Evolutionary conservation across 1,140 invertebrate genomes (phyloP).

Genomic region (Megalopta genalis): DNA sequence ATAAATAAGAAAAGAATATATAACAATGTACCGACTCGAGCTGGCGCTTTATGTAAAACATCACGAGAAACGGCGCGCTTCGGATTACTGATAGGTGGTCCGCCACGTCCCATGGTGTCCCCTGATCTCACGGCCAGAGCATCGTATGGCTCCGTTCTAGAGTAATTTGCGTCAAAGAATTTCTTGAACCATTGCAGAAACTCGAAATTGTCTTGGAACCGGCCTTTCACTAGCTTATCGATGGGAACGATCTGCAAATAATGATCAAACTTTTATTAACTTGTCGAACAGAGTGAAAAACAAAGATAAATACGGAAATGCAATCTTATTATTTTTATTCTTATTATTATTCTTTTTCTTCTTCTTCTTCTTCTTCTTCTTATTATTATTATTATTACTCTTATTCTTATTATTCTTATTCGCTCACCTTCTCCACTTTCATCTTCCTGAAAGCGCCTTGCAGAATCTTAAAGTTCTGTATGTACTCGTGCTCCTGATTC

Average conservation of each 20-base stretch:
- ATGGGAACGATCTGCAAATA: slow-evolving; percentile 90
- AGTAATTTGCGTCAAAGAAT: slow-evolving; percentile 99
- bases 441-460: slow-evolving; percentile 98
- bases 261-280: slow-evolving; percentile 80
- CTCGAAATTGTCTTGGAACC: slow-evolving; percentile 99
- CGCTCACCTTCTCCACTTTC: slow-evolving; percentile 96
- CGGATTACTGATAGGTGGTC: slow-evolving; percentile 79
- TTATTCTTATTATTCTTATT: too few species aligned
- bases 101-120: slow-evolving; percentile 87
- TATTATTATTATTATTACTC: too few species aligned
- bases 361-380: too few species aligned
- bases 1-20: slow-evolving; percentile 43
- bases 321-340: too few species aligned
- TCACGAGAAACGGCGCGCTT: slow-evolving; percentile 74
- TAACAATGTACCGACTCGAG: slow-evolving; percentile 76
- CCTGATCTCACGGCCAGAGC: slow-evolving; percentile 91
- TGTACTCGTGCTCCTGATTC: slow-evolving; percentile 99
- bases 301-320: slow-evolving; percentile 31
- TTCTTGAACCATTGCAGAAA: slow-evolving; percentile 99
- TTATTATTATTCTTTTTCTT: too few species aligned
- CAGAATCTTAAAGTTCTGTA: slow-evolving; percentile 99
- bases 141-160: slow-evolving; percentile 92
- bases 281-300: slow-evolving; percentile 76
- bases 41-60: slow-evolving; percentile 69
- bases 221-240: slow-evolving; percentile 94